phyloP scores from a whole-genome alignment of 2,797 vertebrate species.

The Acanthornis magna region DNA sequence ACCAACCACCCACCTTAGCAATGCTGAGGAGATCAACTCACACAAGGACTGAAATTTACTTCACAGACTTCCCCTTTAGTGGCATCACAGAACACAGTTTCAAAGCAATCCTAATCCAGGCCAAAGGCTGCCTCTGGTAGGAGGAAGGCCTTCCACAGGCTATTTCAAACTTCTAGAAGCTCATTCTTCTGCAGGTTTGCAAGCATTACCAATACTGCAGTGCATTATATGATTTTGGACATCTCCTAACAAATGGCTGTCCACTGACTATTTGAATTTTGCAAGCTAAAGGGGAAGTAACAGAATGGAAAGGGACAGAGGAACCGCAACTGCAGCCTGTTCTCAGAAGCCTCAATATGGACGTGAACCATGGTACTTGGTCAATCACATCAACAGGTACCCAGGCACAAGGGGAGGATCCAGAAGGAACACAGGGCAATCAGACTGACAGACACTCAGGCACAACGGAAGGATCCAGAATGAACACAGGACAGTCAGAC shows the following conservation, averaged over 20 bases:
- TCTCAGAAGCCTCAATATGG: neutral
- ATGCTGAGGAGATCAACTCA: accelerated
- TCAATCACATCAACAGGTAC: neutral
- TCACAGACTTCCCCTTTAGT: neutral
- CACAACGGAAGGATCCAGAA: neutral
- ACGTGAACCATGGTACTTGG: neutral
- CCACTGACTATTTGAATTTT: neutral
- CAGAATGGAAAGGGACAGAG: neutral
- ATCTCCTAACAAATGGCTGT: neutral
- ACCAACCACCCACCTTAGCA: neutral
- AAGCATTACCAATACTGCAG: neutral
- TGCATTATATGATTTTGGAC: accelerated
- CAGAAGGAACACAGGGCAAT: too few relatives aligned
- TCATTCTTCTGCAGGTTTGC: neutral
- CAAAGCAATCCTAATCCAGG: neutral
- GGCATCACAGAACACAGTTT: neutral
- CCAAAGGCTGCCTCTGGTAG: neutral
- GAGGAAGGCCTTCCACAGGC: neutral
- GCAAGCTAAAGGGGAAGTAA: neutral
- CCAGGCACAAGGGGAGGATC: neutral
- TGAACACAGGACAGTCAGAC: too few relatives aligned
- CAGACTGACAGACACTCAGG: neutral
- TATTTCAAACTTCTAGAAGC: neutral
- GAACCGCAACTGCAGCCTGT: neutral
- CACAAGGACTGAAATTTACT: neutral